Conservation (phyloP, 2,113 vertebrate species). For the Rhabdomys dilectus region DNA sequence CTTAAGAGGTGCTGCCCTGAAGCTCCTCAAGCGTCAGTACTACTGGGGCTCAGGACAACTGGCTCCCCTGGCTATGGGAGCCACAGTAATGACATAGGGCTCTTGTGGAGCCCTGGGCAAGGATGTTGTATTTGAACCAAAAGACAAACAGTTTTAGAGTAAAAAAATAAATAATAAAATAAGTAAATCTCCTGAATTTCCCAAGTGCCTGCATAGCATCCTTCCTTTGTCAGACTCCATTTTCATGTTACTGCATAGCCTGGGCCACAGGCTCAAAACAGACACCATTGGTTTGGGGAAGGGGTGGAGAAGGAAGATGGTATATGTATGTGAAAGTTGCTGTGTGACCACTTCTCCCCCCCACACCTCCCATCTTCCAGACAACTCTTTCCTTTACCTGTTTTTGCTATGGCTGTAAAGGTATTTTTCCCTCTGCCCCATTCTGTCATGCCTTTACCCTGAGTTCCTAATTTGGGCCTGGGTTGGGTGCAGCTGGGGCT, state of each 20-base stretch:
- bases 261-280: slow-evolving; percentile 73
- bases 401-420: slow-evolving; percentile 81
- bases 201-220: slow-evolving; percentile 82
- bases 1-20: slow-evolving; percentile 70
- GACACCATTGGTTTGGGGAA: slow-evolving; percentile 65
- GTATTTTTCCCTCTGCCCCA: slow-evolving; percentile 66
- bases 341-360: slow-evolving; percentile 67
- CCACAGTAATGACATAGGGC: slow-evolving; percentile 51
- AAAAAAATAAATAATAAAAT: slow-evolving; percentile 14
- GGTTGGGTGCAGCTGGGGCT: slow-evolving; percentile 64
- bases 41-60: slow-evolving; percentile 60
- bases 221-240: slow-evolving; percentile 58
- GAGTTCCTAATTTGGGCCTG: slow-evolving; percentile 69
- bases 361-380: slow-evolving; percentile 50
- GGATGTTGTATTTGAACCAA: slow-evolving; percentile 79
- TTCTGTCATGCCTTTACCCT: slow-evolving; percentile 65
- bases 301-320: slow-evolving; percentile 66
- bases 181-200: slow-evolving; percentile 79
- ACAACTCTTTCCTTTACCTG: slow-evolving; percentile 62
- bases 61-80: slow-evolving; percentile 9
- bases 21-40: slow-evolving; percentile 53
- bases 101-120: slow-evolving; percentile 57
- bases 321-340: slow-evolving; percentile 61
- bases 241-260: slow-evolving; percentile 70
- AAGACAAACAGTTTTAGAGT: slow-evolving; percentile 69